A percentile compares a stretch with the other conserved stretches of the same genome.
These are phyloP conservation scores for Neuroterus valhalla DNA, from an alignment of 1,140 invertebrate genomes.

Conservation along the genomic window DNA sequence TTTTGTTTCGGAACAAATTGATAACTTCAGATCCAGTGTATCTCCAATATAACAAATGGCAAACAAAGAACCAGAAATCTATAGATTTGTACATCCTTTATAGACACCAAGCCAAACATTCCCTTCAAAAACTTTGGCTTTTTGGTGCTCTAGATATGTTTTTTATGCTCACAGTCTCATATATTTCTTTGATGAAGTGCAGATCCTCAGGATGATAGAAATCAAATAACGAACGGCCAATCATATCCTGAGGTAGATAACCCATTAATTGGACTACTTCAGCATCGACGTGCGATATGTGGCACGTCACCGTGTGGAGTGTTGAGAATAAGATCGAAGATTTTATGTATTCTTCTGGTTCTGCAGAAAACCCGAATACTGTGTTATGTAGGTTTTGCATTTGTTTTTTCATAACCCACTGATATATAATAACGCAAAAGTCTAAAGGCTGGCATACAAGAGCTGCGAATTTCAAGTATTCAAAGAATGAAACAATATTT, in stretches of 20 bases:
- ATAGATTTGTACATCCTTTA: background rate
- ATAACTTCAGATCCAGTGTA: no score
- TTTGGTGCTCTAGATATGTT: slow-evolving; percentile 36
- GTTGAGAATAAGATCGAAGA: slow-evolving; percentile 85
- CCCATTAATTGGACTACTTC: slow-evolving; percentile 89
- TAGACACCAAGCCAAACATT: background rate
- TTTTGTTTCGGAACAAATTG: no score
- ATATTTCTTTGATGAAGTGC: slow-evolving; percentile 85
- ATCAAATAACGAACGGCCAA: slow-evolving; percentile 87
- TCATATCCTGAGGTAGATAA: slow-evolving; percentile 91
- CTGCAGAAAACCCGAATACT: slow-evolving; percentile 69
- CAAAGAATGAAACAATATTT: no score
- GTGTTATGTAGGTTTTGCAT: slow-evolving; percentile 21
- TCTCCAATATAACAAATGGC: no score
- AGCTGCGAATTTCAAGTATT: no score
- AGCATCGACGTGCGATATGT: slow-evolving; percentile 84
- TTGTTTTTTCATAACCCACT: background rate
- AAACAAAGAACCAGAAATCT: no score
- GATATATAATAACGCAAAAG: slow-evolving; percentile 23
- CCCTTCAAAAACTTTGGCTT: no score
- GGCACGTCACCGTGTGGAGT: slow-evolving; percentile 84
- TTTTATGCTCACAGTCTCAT: slow-evolving; percentile 83
- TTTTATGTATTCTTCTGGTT: slow-evolving; percentile 78
- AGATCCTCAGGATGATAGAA: slow-evolving; percentile 93
- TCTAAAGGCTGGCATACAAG: background rate